phyloP scores from a whole-genome alignment of 2,797 vertebrate genomes.

The Monodelphis domestica region DNA sequence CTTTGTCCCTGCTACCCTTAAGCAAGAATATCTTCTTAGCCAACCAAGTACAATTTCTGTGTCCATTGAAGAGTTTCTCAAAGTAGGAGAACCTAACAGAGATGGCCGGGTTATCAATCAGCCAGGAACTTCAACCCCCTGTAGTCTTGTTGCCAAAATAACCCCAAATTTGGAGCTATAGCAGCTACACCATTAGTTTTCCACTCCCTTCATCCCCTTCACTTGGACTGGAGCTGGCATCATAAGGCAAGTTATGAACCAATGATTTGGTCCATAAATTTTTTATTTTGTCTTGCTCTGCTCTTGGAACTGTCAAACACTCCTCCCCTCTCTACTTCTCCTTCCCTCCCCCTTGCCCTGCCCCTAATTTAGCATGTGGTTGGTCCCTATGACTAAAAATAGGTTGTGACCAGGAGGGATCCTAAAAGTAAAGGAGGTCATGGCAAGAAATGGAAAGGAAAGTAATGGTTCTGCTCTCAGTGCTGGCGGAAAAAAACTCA shows the following conservation, averaged over 20 bases:
- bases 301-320: slow-evolving; percentile 58
- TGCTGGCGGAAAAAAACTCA: not conserved
- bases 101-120: not conserved
- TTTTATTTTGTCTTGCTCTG: slow-evolving; percentile 75
- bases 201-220: slow-evolving; percentile 32
- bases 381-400: slow-evolving; percentile 42
- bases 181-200: slow-evolving; percentile 11
- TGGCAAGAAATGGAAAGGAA: slow-evolving; percentile 5
- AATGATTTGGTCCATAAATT: slow-evolving; percentile 73
- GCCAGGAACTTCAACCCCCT: not conserved
- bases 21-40: slow-evolving; percentile 43
- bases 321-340: slow-evolving; percentile 20
- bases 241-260: slow-evolving; percentile 66
- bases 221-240: slow-evolving; percentile 20
- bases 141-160: not conserved
- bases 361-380: slow-evolving; percentile 21
- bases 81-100: not conserved
- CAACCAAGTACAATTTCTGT: slow-evolving; percentile 12
- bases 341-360: not conserved
- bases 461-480: not conserved
- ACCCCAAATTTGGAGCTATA: slow-evolving; percentile 20
- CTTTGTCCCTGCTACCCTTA: not conserved
- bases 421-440: not conserved
- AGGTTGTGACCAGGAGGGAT: not conserved
- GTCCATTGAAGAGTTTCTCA: slow-evolving; percentile 7